Percentiles rank a stretch among this genome's conserved stretches.
These are phyloP conservation scores for Piaya cayana DNA, from an alignment of 2,113 vertebrate species.

Conservation along the genomic window DNA sequence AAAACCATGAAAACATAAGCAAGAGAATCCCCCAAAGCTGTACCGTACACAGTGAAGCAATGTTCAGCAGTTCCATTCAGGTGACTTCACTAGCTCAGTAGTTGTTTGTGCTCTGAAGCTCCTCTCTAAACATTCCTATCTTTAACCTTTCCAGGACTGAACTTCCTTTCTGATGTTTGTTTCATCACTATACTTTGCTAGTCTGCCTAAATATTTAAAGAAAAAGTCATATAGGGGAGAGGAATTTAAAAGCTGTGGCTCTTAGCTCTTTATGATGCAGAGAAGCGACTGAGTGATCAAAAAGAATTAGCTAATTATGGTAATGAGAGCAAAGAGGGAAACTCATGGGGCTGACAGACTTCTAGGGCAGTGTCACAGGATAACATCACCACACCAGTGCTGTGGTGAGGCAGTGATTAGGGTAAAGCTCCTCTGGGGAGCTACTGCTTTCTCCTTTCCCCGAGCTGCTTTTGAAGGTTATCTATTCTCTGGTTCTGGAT, in stretches of 20 bases:
- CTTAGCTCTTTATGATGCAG: not conserved
- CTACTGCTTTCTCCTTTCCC: not conserved
- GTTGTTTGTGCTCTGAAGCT: not conserved
- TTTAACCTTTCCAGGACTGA: not conserved
- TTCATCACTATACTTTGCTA: not conserved
- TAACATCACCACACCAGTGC: not conserved
- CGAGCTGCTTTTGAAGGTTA: not conserved
- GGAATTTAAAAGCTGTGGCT: not conserved
- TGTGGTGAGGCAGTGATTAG: not conserved
- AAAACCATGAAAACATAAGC: not conserved
- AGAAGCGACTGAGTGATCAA: not conserved
- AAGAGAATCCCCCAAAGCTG: not conserved
- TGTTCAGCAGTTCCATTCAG: not conserved
- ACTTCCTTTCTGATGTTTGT: not conserved
- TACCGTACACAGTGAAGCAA: not conserved
- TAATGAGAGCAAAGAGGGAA: not conserved
- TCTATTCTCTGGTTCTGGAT: not conserved
- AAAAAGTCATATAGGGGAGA: not conserved
- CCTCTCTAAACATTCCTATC: not conserved
- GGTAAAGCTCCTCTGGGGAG: not conserved
- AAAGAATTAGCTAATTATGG: not conserved
- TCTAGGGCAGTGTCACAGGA: not conserved
- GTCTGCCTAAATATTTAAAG: not conserved
- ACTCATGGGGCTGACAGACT: not conserved
- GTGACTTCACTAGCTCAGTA: slow-evolving; percentile 8